Base-by-base conservation (phyloP, 1,140 invertebrate species). In the Musca vetustissima region DNA sequence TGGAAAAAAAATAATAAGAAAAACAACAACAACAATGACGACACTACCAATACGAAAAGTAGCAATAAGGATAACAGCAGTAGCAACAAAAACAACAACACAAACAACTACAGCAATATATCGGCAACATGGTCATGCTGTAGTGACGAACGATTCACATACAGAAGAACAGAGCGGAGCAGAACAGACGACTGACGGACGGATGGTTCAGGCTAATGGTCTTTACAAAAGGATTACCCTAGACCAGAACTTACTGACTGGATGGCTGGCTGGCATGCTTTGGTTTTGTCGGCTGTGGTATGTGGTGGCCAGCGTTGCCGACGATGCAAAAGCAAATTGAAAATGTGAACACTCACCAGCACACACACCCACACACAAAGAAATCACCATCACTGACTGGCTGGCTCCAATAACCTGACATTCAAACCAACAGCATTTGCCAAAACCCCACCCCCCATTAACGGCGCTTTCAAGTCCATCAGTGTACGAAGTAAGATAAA, bases 401-500 rank as follows among this genome's bases (percentile, higher is more conserved):
- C n/a, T n/a, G 36, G 36, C 36, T 43, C 36, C 36, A 43, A 43
- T 43, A 6, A 11, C 6, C 36, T 43, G 36, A 11, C 36, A 43
- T 43, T 43, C 36, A 13, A 9, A 43, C 7, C 36, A 43, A 43
- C 2, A 13, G 36, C 36, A 43, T 43, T 43, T 43, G 28, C 17
- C 9, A 17, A 28, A n/a, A 36, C 28, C 36, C 15, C n/a, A n/a
- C 19, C 28, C 36, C 15, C n/a, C 25, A 59, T 28, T 8, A 28
- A 28, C 15, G 19, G 4, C 24, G n/a, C 6, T 75, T 79, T 78
- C 76, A 77, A 81, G 79, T 79, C 79, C 79, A 81, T 73, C 76
- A 77, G 79, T 81, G 79, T 81, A 81, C 79, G 79, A 81, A 81
- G 76, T 77, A 81, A 78, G 79, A 81, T 81, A 81, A 81, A 81